These are phyloP conservation scores for Ginglymostoma cirratum DNA, from an alignment of 2,113 vertebrate species.

Conservation along the genomic window DNA sequence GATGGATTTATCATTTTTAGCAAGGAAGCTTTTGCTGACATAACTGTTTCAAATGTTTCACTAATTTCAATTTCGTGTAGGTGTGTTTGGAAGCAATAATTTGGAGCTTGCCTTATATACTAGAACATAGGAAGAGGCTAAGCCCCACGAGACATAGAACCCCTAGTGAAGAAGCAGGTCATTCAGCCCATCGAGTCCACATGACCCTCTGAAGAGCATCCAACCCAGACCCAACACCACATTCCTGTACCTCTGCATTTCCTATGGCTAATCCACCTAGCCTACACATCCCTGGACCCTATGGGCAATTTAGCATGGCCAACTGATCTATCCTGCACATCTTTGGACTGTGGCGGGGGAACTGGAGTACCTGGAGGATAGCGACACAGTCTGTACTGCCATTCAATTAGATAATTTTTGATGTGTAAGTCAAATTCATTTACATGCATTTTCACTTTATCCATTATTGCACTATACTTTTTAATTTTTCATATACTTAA, in stretches of 20 bases:
- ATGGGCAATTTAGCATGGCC: too few relatives aligned
- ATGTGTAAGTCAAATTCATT: not conserved
- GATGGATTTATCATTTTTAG: not conserved
- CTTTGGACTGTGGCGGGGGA: too few relatives aligned
- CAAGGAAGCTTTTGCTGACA: not conserved
- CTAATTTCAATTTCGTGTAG: not conserved
- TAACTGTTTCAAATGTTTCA: not conserved
- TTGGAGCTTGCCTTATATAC: not conserved
- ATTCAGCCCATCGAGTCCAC: not conserved
- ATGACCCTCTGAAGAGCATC: too few relatives aligned
- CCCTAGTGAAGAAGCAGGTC: too few relatives aligned
- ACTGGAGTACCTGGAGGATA: too few relatives aligned
- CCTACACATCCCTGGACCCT: too few relatives aligned
- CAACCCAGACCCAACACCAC: too few relatives aligned
- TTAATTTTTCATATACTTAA: not conserved
- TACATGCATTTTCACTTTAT: not conserved
- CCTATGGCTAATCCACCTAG: too few relatives aligned
- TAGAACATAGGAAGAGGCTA: not conserved
- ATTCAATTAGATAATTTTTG: not conserved
- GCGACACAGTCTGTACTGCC: not conserved
- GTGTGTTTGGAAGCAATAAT: not conserved
- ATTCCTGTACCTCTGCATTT: too few relatives aligned
- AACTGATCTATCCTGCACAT: too few relatives aligned
- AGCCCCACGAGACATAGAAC: too few relatives aligned
- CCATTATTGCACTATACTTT: not conserved